Conservation (phyloP, 2,113 vertebrate genomes). For the Collichthys lucidus region DNA sequence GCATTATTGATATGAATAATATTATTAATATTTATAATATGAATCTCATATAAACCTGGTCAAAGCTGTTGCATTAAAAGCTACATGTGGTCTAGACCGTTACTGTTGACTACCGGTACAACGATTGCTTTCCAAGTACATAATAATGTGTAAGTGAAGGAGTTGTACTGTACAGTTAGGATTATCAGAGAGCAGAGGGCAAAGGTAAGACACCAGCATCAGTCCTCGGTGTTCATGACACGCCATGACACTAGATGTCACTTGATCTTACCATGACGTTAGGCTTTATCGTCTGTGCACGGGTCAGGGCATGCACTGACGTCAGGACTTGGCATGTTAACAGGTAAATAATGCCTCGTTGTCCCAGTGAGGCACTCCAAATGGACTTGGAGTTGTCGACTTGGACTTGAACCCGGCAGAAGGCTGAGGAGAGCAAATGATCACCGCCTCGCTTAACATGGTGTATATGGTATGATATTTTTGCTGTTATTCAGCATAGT, state of each 20-base stretch:
- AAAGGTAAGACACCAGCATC: slow-evolving; percentile 15
- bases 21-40: not conserved
- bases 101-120: not conserved
- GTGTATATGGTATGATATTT: not conserved
- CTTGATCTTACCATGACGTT: not conserved
- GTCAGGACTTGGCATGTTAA: slow-evolving; percentile 18
- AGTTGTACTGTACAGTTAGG: not conserved
- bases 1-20: not conserved
- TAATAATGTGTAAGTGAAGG: not conserved
- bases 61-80: not conserved
- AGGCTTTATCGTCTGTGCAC: not conserved
- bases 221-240: not conserved
- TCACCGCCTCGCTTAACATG: not conserved
- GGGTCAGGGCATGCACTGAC: not conserved
- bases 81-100: too few relatives aligned
- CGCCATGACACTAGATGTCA: not conserved
- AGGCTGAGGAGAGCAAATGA: too few relatives aligned
- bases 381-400: not conserved
- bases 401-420: not conserved
- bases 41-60: not conserved
- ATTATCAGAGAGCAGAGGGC: slow-evolving; percentile 20
- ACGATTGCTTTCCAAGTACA: not conserved
- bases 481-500: not conserved
- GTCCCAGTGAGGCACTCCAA: not conserved
- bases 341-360: not conserved